A percentile compares a stretch with the other conserved stretches of the same genome.
Evolutionary conservation across 2,888 invertebrate genomes (phyloP).

Genomic region (Drosophila atroscutellata): DNA sequence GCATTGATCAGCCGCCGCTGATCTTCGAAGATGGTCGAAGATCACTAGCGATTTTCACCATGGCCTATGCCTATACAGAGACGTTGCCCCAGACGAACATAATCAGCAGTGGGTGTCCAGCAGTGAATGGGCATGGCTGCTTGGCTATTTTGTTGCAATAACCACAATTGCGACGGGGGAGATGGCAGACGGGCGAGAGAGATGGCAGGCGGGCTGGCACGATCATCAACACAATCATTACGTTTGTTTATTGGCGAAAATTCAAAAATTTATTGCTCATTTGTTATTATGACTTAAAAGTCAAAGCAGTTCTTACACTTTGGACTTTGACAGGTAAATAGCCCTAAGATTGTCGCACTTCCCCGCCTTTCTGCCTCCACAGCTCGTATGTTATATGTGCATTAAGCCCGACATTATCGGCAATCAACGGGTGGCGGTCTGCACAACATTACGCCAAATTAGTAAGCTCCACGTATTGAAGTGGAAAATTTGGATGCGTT

Average conservation of each 20-base stretch:
- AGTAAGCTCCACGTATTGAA: conserved; percentile 23
- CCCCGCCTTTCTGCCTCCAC: neutral
- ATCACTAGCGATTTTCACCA: conserved; percentile 55
- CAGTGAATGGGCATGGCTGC: conserved; percentile 50
- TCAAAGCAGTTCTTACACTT: conserved; percentile 74
- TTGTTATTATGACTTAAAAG: conserved; percentile 66
- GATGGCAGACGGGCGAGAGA: neutral
- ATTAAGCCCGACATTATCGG: conserved; percentile 68
- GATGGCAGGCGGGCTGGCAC: conserved; percentile 18
- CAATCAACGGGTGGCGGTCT: conserved; percentile 65
- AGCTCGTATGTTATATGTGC: conserved; percentile 59
- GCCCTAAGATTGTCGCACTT: conserved; percentile 44
- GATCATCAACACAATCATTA: conserved; percentile 69
- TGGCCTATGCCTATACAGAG: conserved; percentile 54
- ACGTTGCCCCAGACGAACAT: conserved; percentile 67
- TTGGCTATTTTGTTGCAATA: conserved; percentile 26
- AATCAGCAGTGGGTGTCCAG: conserved; percentile 76
- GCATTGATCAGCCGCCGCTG: conserved; percentile 61
- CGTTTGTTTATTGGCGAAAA: conserved; percentile 79
- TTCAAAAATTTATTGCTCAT: conserved; percentile 78
- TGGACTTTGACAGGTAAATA: conserved; percentile 63
- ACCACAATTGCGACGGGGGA: conserved; percentile 10
- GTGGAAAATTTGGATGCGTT: conserved; percentile 29
- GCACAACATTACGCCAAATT: conserved; percentile 62
- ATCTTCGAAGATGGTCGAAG: conserved; percentile 54